phyloP scores from a whole-genome alignment of 30 jellyfish, hydroid and myxozoan species.

The Hydractinia symbiolongicarpus region DNA sequence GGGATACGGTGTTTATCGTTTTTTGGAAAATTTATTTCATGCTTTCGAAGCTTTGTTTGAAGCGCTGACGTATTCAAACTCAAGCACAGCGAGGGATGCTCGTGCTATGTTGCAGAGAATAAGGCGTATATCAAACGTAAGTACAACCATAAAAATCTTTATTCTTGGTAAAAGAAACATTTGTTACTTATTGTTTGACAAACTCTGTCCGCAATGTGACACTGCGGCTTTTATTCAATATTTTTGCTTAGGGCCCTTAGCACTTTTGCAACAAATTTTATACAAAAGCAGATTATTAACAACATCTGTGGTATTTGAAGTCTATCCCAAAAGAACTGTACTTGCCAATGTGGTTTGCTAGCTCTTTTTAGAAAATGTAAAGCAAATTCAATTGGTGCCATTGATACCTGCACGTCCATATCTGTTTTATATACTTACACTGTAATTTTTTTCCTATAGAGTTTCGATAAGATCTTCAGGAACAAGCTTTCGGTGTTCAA shows the following conservation, averaged over 20 bases:
- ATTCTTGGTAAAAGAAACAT: neutral
- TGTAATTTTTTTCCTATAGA: constrained; percentile 38
- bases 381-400: neutral
- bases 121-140: neutral
- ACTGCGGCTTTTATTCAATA: neutral
- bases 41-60: constrained; percentile 98
- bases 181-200: neutral
- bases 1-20: constrained; percentile 94
- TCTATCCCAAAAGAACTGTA: too few species aligned
- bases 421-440: neutral
- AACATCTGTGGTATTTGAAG: too few species aligned
- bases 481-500: constrained; percentile 62
- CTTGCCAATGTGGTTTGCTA: too few species aligned
- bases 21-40: constrained; percentile 86
- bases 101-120: constrained; percentile 68
- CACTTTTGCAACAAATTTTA: neutral
- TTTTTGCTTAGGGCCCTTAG: neutral
- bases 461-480: constrained; percentile 76
- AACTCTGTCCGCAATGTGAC: neutral
- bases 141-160: constrained; percentile 65
- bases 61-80: constrained; percentile 81
- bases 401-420: neutral
- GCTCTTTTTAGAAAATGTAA: too few species aligned
- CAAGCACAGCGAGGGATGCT: constrained; percentile 78
- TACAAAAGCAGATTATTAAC: neutral